A percentile compares a stretch with the other conserved stretches of the same genome.
phyloP scores from a whole-genome alignment of 2,888 invertebrate species.

The Nephrotoma appendiculata region DNA sequence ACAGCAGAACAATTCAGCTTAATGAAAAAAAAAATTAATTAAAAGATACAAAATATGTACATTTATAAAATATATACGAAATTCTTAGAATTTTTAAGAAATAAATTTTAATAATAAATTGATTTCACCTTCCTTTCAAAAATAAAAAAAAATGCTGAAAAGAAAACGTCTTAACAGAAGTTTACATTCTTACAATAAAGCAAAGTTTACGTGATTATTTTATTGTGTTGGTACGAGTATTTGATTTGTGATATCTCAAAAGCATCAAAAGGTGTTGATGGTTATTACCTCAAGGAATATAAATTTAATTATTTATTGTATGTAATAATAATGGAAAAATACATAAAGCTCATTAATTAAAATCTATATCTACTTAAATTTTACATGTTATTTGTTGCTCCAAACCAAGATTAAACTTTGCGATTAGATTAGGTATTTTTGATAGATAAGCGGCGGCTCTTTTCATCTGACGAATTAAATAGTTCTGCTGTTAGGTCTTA shows the following conservation, averaged over 20 bases:
- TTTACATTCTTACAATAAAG: not conserved
- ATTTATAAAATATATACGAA: not conserved
- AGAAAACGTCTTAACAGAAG: not conserved
- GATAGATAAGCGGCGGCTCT: not conserved
- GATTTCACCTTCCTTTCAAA: not conserved
- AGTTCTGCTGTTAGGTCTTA: not conserved
- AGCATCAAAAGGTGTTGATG: not conserved
- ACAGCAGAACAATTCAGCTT: not conserved
- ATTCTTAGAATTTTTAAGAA: not conserved
- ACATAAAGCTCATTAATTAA: not conserved
- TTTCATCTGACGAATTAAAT: not conserved
- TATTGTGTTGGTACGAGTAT: not conserved
- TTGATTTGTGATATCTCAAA: not conserved
- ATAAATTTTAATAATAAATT: not conserved
- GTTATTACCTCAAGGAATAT: not conserved
- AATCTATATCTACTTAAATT: not conserved
- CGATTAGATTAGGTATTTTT: not conserved
- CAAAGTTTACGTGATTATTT: not conserved
- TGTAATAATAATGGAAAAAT: not conserved
- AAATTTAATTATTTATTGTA: not conserved
- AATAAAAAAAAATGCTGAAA: not conserved
- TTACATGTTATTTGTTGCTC: not conserved
- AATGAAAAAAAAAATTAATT: not conserved
- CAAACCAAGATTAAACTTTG: not conserved
- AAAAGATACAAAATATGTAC: not conserved